These are phyloP conservation scores for Melanogrammus aeglefinus DNA, from an alignment of 2,797 vertebrate species.

Conservation along the genomic window DNA sequence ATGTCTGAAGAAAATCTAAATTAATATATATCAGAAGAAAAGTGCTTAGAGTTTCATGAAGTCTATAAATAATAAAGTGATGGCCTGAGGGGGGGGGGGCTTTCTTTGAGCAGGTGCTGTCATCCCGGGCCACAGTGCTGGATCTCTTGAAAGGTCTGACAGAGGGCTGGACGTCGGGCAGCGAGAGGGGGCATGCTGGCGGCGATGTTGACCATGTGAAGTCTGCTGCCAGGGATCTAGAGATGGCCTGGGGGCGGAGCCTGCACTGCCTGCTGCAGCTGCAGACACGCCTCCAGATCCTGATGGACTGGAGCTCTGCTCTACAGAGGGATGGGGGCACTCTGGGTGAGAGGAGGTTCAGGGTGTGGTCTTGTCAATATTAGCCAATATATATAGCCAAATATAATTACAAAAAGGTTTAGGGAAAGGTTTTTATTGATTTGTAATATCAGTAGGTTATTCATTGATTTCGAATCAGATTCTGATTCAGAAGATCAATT, in stretches of 20 bases:
- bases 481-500: too few relatives aligned
- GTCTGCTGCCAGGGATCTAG: slow-evolving; percentile 64
- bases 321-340: slow-evolving; percentile 70
- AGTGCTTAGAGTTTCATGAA: not conserved
- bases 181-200: slow-evolving; percentile 30
- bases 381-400: too few relatives aligned
- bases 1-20: not conserved
- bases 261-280: slow-evolving; percentile 73
- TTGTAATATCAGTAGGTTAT: too few relatives aligned
- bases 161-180: slow-evolving; percentile 57
- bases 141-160: slow-evolving; percentile 61
- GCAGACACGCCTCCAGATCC: slow-evolving; percentile 68
- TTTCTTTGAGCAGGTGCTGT: slow-evolving; percentile 57
- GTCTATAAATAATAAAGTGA: slow-evolving; percentile 2
- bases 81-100: not conserved
- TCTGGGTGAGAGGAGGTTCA: slow-evolving; percentile 64
- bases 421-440: too few relatives aligned
- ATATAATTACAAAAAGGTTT: too few relatives aligned
- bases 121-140: slow-evolving; percentile 63
- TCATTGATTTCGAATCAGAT: too few relatives aligned
- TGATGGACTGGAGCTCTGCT: slow-evolving; percentile 60
- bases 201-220: slow-evolving; percentile 56
- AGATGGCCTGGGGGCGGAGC: slow-evolving; percentile 64
- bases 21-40: not conserved
- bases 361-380: not conserved